Conservation (phyloP, 2,888 invertebrate genomes). For the Eupithecia abbreviata region DNA sequence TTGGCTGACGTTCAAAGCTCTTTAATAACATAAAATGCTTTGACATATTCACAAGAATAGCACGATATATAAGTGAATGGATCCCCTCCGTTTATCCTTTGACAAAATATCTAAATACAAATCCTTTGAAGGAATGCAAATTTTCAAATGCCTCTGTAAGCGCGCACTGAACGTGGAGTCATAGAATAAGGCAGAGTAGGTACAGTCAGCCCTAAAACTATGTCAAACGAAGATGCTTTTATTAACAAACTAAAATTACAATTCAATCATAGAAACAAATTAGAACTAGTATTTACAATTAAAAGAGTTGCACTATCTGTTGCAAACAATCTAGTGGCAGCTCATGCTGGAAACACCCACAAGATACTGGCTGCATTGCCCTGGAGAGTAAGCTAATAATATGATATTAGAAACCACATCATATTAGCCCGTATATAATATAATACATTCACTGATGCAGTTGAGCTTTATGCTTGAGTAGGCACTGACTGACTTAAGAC, state of each 20-base stretch:
- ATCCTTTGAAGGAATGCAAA: conserved; percentile 37
- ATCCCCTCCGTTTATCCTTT: conserved; percentile 31
- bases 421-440: no score
- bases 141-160: conserved; percentile 35
- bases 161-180: conserved; percentile 10
- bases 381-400: no score
- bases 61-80: background rate
- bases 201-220: background rate
- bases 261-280: background rate
- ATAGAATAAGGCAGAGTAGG: background rate
- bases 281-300: background rate
- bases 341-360: background rate
- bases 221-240: background rate
- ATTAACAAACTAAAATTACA: background rate
- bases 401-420: no score
- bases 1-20: background rate
- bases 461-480: no score
- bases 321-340: background rate
- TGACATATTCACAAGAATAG: background rate
- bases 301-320: background rate
- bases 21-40: background rate
- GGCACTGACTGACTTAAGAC: no score
- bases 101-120: conserved; percentile 38
- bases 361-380: no score
- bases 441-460: no score